Conservation (phyloP, 2,888 invertebrate species). For the Ophion slaviceki region DNA sequence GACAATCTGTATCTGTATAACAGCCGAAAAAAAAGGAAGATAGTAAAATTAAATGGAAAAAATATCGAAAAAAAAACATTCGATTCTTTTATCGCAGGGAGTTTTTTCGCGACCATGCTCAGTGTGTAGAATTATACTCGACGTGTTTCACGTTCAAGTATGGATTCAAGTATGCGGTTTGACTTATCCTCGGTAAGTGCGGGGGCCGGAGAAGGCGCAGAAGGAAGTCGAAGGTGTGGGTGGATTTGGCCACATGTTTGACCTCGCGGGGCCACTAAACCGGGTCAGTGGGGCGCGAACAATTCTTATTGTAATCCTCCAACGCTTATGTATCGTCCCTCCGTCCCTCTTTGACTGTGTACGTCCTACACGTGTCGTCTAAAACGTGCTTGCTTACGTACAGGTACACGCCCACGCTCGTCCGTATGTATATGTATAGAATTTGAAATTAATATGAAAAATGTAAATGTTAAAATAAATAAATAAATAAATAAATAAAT, state of each 20-base stretch:
- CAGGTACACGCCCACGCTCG: not conserved
- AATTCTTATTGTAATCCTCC: constrained; percentile 22
- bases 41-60: not conserved
- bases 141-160: not conserved
- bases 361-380: constrained; percentile 18
- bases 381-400: constrained; percentile 4
- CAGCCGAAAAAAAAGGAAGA: constrained; percentile 57
- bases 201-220: not conserved
- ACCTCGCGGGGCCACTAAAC: constrained; percentile 47
- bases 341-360: not conserved
- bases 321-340: constrained; percentile 15
- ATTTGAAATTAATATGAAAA: not conserved
- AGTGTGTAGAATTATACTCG: not conserved
- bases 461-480: too few relatives aligned
- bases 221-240: not conserved
- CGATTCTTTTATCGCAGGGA: not conserved
- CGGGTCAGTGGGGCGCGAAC: constrained; percentile 52
- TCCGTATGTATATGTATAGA: not conserved
- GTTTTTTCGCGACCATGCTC: not conserved
- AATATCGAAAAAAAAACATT: not conserved
- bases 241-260: constrained; percentile 43
- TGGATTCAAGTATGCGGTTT: not conserved
- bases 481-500: too few relatives aligned
- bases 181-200: not conserved
- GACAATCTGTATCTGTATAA: constrained; percentile 92